phyloP scores from a whole-genome alignment of 2,113 vertebrate genomes.

The Gobius niger region DNA sequence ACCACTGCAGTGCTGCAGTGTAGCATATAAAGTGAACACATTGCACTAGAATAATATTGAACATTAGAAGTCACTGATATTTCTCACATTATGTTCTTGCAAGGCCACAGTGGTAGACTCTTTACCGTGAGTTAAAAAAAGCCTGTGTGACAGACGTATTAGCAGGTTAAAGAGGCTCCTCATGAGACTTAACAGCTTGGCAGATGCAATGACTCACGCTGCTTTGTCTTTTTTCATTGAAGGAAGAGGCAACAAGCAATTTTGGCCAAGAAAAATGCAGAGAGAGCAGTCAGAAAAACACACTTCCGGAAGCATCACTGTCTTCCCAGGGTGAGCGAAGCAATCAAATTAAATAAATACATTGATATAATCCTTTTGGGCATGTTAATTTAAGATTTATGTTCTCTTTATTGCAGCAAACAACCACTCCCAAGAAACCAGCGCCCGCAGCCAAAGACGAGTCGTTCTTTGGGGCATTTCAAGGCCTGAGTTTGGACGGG shows the following conservation, averaged over 20 bases:
- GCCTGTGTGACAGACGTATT: conserved; percentile 14
- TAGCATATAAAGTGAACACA: too few species aligned
- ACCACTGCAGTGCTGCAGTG: too few species aligned
- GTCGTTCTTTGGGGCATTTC: conserved; percentile 74
- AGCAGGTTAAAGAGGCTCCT: conserved; percentile 35
- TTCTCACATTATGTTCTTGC: neutral
- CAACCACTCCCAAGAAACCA: conserved; percentile 31
- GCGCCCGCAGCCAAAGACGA: conserved; percentile 46
- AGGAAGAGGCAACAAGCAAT: conserved; percentile 73
- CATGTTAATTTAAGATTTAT: neutral
- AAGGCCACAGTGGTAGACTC: neutral
- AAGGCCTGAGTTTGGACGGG: conserved; percentile 68
- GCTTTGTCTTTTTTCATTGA: conserved; percentile 31
- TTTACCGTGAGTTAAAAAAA: neutral
- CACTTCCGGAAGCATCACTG: conserved; percentile 79
- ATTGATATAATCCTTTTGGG: neutral
- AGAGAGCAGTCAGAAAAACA: conserved; percentile 59
- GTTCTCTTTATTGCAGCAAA: conserved; percentile 25
- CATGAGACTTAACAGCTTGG: conserved; percentile 48
- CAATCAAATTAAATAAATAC: neutral
- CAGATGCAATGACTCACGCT: conserved; percentile 28
- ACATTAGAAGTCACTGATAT: too few species aligned
- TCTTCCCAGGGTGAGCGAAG: conserved; percentile 67
- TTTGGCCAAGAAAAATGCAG: conserved; percentile 74
- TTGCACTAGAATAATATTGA: too few species aligned